phyloP scores from a whole-genome alignment of 2,797 vertebrate genomes.

The Myotis myotis region DNA sequence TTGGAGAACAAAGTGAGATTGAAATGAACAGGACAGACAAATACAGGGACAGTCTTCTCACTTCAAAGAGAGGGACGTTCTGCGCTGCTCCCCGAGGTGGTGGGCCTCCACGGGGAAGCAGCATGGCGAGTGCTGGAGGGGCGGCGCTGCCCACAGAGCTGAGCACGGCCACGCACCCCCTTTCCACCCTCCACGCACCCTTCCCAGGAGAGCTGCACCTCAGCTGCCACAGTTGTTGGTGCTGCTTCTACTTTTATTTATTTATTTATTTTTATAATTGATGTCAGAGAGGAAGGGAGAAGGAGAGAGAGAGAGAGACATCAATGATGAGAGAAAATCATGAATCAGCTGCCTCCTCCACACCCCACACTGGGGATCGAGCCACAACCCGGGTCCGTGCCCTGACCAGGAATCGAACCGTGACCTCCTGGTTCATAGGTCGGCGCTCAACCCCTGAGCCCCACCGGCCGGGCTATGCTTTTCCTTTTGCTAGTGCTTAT shows the following conservation, averaged over 20 bases:
- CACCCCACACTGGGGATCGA: too few relatives aligned
- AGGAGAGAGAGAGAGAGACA: too few relatives aligned
- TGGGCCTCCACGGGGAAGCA: neutral
- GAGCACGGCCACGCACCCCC: neutral
- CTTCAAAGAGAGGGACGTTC: neutral
- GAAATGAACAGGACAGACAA: neutral
- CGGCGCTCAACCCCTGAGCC: too few relatives aligned
- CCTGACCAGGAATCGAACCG: too few relatives aligned
- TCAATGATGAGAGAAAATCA: too few relatives aligned
- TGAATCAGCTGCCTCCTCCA: too few relatives aligned
- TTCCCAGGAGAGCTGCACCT: too few relatives aligned
- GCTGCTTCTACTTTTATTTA: neutral
- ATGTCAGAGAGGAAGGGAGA: too few relatives aligned
- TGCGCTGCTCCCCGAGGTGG: neutral
- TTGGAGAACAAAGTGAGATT: neutral
- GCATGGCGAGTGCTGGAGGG: neutral
- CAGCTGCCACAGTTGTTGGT: neutral
- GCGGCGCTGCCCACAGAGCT: rapidly evolving
- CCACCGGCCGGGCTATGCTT: too few relatives aligned
- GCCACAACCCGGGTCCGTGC: too few relatives aligned
- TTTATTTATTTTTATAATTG: too few relatives aligned
- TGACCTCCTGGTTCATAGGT: too few relatives aligned
- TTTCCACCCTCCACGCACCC: neutral
- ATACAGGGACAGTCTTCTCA: neutral
- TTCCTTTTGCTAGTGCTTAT: neutral